Evolutionary conservation across 2,113 vertebrate genomes (phyloP).

Genomic region (Echinops telfairi): DNA sequence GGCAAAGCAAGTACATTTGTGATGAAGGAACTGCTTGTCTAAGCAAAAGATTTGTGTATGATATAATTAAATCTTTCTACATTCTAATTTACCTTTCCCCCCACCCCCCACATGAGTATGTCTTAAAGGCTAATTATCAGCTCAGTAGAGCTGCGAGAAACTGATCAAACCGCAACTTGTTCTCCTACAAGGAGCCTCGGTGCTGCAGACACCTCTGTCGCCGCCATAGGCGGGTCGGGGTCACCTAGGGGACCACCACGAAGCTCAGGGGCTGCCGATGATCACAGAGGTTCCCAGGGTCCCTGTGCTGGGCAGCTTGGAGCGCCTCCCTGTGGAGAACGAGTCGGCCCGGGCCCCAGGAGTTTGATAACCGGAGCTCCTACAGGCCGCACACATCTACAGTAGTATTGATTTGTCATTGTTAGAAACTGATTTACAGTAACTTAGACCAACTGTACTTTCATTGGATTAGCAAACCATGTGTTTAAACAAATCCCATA

Average conservation of each 20-base stretch:
- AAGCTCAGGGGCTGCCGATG: background rate
- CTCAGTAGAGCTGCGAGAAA: constrained; percentile 36
- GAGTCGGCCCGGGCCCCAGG: background rate
- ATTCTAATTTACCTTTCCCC: constrained; percentile 50
- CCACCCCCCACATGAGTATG: constrained; percentile 25
- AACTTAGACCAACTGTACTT: constrained; percentile 69
- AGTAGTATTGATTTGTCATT: constrained; percentile 35
- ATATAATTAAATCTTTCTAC: constrained; percentile 39
- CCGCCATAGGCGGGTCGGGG: background rate
- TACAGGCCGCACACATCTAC: background rate
- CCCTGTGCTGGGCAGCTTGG: background rate
- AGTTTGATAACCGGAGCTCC: background rate
- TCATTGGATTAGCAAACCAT: constrained; percentile 64
- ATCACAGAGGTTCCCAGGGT: constrained; percentile 9
- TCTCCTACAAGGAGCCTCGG: background rate
- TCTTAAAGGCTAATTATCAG: constrained; percentile 63
- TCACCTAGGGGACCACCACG: constrained; percentile 81
- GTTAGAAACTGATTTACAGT: constrained; percentile 69
- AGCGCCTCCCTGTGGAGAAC: constrained; percentile 29
- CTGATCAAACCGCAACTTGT: constrained; percentile 38
- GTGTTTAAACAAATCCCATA: constrained; percentile 70
- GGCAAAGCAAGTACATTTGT: constrained; percentile 68
- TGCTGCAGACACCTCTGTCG: background rate
- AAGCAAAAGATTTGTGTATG: constrained; percentile 49
- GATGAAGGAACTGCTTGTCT: constrained; percentile 85